A percentile compares a stretch with the other conserved stretches of the same genome.
These are phyloP conservation scores for Ciona savignyi DNA, from an alignment of 23 tunicate genomes.

Conservation along the genomic window DNA sequence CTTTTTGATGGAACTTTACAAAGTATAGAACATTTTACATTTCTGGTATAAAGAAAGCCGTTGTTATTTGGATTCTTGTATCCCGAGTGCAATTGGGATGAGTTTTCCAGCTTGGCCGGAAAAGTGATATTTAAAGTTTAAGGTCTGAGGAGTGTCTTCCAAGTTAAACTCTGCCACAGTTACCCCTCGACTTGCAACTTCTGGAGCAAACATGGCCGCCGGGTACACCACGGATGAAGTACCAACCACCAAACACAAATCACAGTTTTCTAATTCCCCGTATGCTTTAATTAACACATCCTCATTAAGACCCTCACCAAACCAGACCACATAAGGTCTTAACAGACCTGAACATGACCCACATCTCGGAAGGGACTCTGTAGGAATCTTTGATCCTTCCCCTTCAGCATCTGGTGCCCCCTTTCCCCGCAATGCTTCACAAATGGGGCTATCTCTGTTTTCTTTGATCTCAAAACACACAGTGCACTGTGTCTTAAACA, in stretches of 20 bases:
- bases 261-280: slow-evolving; percentile 31
- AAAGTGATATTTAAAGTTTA: slow-evolving; percentile 60
- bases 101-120: slow-evolving; percentile 60
- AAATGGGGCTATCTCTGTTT: slow-evolving; percentile 60
- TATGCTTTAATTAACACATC: slow-evolving; percentile 3
- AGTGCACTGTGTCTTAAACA: slow-evolving; percentile 57
- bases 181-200: no score
- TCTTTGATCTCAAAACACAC: slow-evolving; percentile 33
- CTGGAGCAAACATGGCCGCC: slow-evolving; percentile 93
- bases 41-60: no score
- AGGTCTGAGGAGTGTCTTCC: slow-evolving; percentile 50
- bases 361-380: slow-evolving; percentile 44
- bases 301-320: slow-evolving; percentile 62
- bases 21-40: no score
- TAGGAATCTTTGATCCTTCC: slow-evolving; percentile 44
- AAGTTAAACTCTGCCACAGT: slow-evolving; percentile 83
- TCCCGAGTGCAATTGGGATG: slow-evolving; percentile 50
- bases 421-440: slow-evolving; percentile 50
- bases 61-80: no score
- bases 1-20: no score
- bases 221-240: slow-evolving; percentile 88
- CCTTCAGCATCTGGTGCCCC: slow-evolving; percentile 60
- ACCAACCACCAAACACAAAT: no score
- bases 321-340: slow-evolving; percentile 84
- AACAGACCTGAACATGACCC: slow-evolving; percentile 28